A percentile compares a stretch with the other conserved stretches of the same genome.
Conservation (phyloP, 2,797 vertebrate genomes). For the Anguilla megastoma region DNA sequence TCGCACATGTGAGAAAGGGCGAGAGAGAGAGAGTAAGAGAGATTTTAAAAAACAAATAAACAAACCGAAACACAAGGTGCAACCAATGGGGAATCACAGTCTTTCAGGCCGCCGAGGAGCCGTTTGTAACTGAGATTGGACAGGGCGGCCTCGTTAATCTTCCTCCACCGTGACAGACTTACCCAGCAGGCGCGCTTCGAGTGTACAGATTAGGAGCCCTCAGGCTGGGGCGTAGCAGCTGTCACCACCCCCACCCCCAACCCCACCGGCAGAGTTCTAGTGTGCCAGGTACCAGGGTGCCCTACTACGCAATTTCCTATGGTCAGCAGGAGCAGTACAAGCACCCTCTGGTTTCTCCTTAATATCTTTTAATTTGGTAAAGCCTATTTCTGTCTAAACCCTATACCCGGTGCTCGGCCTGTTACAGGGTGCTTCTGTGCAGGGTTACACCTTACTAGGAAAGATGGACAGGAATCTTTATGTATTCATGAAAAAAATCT, state of each 20-base stretch:
- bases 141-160: constrained; percentile 43
- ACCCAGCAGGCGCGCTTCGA: constrained; percentile 43
- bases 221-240: constrained; percentile 51
- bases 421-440: neutral
- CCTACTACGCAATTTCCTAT: constrained; percentile 48
- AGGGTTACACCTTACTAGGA: neutral
- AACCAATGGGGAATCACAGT: constrained; percentile 36
- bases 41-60: neutral
- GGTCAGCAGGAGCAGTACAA: constrained; percentile 37
- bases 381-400: constrained; percentile 29
- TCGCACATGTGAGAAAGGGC: constrained; percentile 17
- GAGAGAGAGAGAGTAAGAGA: neutral
- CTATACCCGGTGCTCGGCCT: neutral
- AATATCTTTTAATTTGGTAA: constrained; percentile 53
- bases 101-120: neutral
- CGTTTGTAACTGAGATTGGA: constrained; percentile 36
- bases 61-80: constrained; percentile 25
- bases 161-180: constrained; percentile 51
- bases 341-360: constrained; percentile 44
- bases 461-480: neutral
- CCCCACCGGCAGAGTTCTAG: constrained; percentile 38
- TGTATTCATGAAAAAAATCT: neutral
- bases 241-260: constrained; percentile 42
- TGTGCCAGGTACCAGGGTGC: constrained; percentile 51
- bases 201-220: constrained; percentile 38